phyloP scores from a whole-genome alignment of 2,113 vertebrate species.

The Nyctereutes procyonoides region DNA sequence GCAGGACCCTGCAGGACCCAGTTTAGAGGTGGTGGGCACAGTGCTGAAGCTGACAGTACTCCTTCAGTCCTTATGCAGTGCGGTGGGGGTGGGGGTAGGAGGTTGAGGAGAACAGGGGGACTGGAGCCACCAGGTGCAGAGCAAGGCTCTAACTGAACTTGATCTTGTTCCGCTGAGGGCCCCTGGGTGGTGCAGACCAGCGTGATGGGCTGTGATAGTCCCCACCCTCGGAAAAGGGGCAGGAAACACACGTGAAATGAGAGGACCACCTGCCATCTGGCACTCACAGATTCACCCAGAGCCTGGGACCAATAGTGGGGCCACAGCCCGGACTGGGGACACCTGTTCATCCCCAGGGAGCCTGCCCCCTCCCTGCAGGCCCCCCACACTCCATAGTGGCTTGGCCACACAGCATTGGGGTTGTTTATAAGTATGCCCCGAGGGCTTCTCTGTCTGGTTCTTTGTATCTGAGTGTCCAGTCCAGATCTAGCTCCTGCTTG shows the following conservation, averaged over 20 bases:
- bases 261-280: not conserved
- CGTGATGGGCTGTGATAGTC: not conserved
- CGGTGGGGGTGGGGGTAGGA: not conserved
- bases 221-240: fast-evolving
- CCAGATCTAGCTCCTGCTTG: not conserved
- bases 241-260: fast-evolving
- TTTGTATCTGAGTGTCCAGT: not conserved
- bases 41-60: fast-evolving
- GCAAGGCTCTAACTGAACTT: not conserved
- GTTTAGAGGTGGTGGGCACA: not conserved
- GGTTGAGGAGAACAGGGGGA: not conserved
- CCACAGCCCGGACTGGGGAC: not conserved
- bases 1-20: not conserved
- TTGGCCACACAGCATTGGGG: fast-evolving
- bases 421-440: not conserved
- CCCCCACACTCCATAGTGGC: fast-evolving
- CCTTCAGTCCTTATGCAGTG: not conserved
- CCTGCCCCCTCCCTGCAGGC: no score
- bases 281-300: not conserved
- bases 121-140: not conserved
- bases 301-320: not conserved
- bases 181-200: not conserved
- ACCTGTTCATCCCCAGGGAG: not conserved
- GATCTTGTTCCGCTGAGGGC: not conserved
- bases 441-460: not conserved